Percentiles rank a stretch among this genome's conserved stretches.
phyloP scores from a whole-genome alignment of 2,113 vertebrate species.

The Nothobranchius furzeri region DNA sequence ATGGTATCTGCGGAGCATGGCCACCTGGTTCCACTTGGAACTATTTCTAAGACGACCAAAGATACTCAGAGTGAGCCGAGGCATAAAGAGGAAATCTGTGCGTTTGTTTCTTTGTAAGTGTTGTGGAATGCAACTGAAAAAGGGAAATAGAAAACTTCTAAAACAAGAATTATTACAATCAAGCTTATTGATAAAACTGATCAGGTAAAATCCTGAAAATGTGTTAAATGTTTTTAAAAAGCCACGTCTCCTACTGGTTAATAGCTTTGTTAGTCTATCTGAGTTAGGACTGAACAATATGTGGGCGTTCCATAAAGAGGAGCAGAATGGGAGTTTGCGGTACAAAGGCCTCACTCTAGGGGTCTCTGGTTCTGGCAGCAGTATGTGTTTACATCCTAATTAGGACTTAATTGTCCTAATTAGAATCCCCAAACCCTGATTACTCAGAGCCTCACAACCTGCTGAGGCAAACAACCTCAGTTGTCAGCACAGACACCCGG shows the following conservation, averaged over 20 bases:
- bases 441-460: conserved; percentile 58
- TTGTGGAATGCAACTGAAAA: background rate
- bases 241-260: background rate
- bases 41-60: background rate
- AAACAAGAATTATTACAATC: background rate
- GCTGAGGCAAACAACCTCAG: conserved; percentile 59
- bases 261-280: conserved; percentile 16
- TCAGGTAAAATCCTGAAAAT: background rate
- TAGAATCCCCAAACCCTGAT: conserved; percentile 72
- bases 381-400: conserved; percentile 79
- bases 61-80: background rate
- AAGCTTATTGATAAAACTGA: too few relatives aligned
- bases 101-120: background rate
- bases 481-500: conserved; percentile 34
- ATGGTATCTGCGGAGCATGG: too few relatives aligned
- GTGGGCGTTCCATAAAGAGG: conserved; percentile 30
- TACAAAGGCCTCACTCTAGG: conserved; percentile 67
- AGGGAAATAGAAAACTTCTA: background rate
- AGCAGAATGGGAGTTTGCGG: conserved; percentile 51
- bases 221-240: conserved; percentile 3
- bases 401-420: conserved; percentile 78
- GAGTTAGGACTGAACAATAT: conserved; percentile 22
- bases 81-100: background rate
- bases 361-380: conserved; percentile 68
- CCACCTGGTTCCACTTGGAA: too few relatives aligned